These are phyloP conservation scores for Eulemur rubriventer DNA, from an alignment of 2,797 vertebrate species.

Conservation along the genomic window DNA sequence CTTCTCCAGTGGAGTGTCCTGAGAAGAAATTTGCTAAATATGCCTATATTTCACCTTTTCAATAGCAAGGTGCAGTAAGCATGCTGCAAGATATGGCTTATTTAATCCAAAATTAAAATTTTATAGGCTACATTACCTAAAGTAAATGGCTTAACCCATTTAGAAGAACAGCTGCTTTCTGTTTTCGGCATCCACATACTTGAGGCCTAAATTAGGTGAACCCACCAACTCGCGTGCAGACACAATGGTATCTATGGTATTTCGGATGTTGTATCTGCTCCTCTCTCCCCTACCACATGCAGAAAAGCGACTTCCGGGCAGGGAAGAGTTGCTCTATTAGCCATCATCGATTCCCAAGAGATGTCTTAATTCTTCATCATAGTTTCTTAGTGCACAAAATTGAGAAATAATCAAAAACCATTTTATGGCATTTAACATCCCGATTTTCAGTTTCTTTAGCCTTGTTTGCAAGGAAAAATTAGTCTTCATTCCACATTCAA, in stretches of 20 bases:
- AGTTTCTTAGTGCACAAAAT: not conserved
- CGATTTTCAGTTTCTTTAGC: not conserved
- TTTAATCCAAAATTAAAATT: constrained; percentile 91
- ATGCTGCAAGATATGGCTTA: constrained; percentile 86
- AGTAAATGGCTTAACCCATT: constrained; percentile 89
- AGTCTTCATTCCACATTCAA: not conserved
- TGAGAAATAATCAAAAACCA: not conserved
- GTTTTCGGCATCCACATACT: constrained; percentile 73
- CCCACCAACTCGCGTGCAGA: constrained; percentile 40
- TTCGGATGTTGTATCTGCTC: not conserved
- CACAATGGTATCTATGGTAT: not conserved
- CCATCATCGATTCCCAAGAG: not conserved
- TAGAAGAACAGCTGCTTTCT: constrained; percentile 85
- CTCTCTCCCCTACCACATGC: not conserved
- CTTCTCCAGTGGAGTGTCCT: constrained; percentile 84
- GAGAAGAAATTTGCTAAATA: constrained; percentile 88
- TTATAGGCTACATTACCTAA: constrained; percentile 88
- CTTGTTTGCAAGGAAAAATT: constrained; percentile 9
- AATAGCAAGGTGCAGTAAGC: constrained; percentile 86
- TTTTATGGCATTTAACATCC: not conserved
- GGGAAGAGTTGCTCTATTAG: not conserved
- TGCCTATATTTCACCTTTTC: constrained; percentile 90
- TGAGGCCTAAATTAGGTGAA: constrained; percentile 77
- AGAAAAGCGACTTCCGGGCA: not conserved
- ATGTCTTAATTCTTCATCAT: not conserved